Conservation (phyloP, 2,888 invertebrate genomes). For the Lydus trimaculatus region DNA sequence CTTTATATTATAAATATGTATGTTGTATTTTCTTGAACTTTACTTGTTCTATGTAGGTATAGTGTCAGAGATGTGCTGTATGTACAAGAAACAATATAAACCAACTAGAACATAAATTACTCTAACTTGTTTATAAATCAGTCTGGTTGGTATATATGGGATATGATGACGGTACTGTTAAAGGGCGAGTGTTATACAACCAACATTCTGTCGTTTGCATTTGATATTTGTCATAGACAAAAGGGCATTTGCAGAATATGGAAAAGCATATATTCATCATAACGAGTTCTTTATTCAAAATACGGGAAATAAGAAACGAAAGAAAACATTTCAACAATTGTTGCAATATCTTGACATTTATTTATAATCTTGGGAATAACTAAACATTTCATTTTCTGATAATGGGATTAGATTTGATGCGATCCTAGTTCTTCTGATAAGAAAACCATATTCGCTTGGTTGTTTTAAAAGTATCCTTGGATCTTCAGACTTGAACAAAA, state of each 20-base stretch:
- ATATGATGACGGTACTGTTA: background rate
- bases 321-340: too few species aligned
- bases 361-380: too few species aligned
- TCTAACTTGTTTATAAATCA: slow-evolving; percentile 49
- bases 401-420: too few species aligned
- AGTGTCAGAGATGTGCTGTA: background rate
- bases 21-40: background rate
- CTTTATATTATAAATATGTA: background rate
- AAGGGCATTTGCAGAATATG: slow-evolving; percentile 1
- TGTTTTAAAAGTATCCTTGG: too few species aligned
- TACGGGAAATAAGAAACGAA: too few species aligned
- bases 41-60: background rate
- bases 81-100: slow-evolving; percentile 25
- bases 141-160: slow-evolving; percentile 22
- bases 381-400: too few species aligned
- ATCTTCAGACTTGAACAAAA: too few species aligned
- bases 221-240: slow-evolving; percentile 32
- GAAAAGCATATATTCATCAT: too few species aligned
- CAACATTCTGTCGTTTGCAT: slow-evolving; percentile 26
- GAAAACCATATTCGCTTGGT: too few species aligned
- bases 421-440: too few species aligned
- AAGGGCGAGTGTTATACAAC: background rate
- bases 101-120: slow-evolving; percentile 49
- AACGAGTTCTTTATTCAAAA: too few species aligned
- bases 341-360: too few species aligned